Conservation (phyloP, 2,888 invertebrate genomes). For the Listrodromus nycthemerus region DNA sequence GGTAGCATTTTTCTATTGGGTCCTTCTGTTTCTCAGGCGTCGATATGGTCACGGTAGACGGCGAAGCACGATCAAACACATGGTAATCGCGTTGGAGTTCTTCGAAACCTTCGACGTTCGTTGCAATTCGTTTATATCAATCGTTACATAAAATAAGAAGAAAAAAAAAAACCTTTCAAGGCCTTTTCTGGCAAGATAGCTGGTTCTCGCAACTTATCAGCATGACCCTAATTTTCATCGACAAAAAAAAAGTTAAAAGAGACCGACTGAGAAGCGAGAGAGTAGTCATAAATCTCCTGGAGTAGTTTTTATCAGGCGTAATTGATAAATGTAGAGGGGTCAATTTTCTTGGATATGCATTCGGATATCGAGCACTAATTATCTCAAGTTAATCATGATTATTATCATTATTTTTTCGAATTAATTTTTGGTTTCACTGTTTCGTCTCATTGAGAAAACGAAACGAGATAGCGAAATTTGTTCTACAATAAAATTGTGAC, state of each 20-base stretch:
- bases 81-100: constrained; percentile 51
- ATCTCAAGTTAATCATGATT: not conserved
- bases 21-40: not conserved
- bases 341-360: not conserved
- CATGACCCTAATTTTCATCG: constrained; percentile 62
- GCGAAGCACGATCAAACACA: constrained; percentile 47
- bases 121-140: constrained; percentile 70
- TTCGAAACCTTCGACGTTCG: constrained; percentile 42
- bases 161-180: constrained; percentile 67
- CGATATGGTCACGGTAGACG: constrained; percentile 7
- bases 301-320: not conserved
- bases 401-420: too few relatives aligned
- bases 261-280: not conserved
- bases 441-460: not conserved
- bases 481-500: too few relatives aligned
- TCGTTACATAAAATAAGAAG: constrained; percentile 50
- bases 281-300: not conserved
- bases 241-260: constrained; percentile 41
- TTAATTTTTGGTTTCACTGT: not conserved
- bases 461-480: not conserved
- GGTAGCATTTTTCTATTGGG: not conserved
- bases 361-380: not conserved
- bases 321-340: not conserved
- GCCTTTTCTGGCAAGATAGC: constrained; percentile 70
- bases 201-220: constrained; percentile 75